Percentiles rank a stretch among this genome's conserved stretches.
phyloP scores from a whole-genome alignment of 2,113 vertebrate genomes.

The Camelus bactrianus region DNA sequence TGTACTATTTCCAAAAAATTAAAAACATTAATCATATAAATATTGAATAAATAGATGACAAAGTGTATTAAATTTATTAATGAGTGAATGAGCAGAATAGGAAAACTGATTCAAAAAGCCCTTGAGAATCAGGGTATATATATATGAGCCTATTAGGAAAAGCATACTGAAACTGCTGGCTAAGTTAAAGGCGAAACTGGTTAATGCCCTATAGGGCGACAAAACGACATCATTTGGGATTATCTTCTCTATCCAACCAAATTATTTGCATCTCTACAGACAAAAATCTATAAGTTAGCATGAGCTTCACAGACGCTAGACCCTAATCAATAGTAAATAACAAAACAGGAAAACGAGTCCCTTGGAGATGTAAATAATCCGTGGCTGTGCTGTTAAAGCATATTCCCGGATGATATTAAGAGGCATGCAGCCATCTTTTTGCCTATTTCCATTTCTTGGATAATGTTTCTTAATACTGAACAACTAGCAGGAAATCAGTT shows the following conservation, averaged over 20 bases:
- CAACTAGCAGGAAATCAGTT: background rate
- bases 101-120: background rate
- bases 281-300: background rate
- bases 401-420: background rate
- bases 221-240: background rate
- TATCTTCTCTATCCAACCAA: background rate
- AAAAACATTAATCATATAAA: background rate
- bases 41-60: background rate
- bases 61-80: background rate
- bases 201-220: background rate
- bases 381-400: background rate
- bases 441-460: background rate
- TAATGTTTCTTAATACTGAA: background rate
- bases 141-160: background rate
- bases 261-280: slow-evolving; percentile 2
- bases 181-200: background rate
- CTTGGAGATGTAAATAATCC: background rate
- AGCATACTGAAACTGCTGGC: background rate
- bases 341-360: background rate
- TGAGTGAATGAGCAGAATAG: background rate
- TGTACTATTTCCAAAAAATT: background rate
- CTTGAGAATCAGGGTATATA: background rate
- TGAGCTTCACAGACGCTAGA: background rate
- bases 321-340: background rate
- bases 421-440: background rate